Base-by-base conservation (phyloP, 2,797 vertebrate genomes). In the Champsocephalus gunnari region DNA sequence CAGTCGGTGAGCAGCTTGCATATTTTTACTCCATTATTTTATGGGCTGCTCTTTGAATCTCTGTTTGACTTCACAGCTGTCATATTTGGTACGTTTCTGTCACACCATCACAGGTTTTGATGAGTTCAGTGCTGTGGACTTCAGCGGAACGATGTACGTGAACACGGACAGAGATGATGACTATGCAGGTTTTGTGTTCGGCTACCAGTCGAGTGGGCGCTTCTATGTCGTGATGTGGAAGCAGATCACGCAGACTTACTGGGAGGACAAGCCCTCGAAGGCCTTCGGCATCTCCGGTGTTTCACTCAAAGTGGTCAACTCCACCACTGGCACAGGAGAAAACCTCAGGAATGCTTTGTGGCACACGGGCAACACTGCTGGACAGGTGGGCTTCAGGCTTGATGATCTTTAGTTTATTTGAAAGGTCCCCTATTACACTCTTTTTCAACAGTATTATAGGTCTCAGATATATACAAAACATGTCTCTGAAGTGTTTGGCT, bases 221-320 rank as follows among this genome's bases (percentile, higher is more conserved):
- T 99, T 99, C 87, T 99, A 99, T 0, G 98, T 99, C 49, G 95
- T 99, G 11, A 99, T 99, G 98, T 99, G 98, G 98, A 99, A 99
- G 88, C 98, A 99, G 91, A 97, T 99, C 79, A 99, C 98, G 3
- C 98, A 99, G 93, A 99, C 98, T 0, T 99, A 99, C 91, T 99
- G 98, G 98, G 98, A 99, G 57, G 96, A 98, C 81, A 96, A 97
- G 80, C 98, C 98, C 51, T 98, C 98, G 13, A 96, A 96, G 68
- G 98, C 98, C 3, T 98, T 99, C 2, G 98, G 98, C 71, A 97
- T 99, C 86, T 98, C 98, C 0, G 98, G 98, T 0, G 97, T 99
- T 74, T 99, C 98, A 0, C 96, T 99, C 76, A 99, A 99, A 94
- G 98, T 99, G 63, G 98, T 98, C 65, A 99, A 99, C 93, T 99